phyloP scores from a whole-genome alignment of 1,140 invertebrate genomes.

The Heliconius himera region DNA sequence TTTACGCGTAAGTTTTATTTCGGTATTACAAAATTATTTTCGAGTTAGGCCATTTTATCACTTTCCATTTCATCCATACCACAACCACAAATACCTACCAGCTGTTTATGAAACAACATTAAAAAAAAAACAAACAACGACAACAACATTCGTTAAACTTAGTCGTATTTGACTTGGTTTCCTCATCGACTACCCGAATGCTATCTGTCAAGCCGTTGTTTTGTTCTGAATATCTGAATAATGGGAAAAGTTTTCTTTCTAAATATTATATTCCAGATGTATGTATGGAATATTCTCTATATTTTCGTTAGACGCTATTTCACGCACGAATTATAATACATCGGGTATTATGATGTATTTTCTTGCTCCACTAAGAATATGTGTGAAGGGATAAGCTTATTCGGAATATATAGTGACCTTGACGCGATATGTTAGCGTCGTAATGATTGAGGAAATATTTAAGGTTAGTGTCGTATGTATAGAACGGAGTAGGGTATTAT shows the following conservation, averaged over 20 bases:
- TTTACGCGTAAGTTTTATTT: too few relatives aligned
- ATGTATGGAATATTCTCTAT: not conserved
- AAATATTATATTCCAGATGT: conserved; percentile 24
- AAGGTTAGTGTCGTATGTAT: not conserved
- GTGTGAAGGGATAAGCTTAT: not conserved
- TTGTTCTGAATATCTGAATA: conserved; percentile 53
- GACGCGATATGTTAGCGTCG: not conserved
- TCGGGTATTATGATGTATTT: conserved; percentile 5
- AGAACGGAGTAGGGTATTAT: not conserved
- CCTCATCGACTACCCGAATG: conserved; percentile 35
- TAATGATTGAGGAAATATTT: not conserved
- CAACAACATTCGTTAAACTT: conserved; percentile 25
- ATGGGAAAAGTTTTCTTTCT: conserved; percentile 50
- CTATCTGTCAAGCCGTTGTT: conserved; percentile 46
- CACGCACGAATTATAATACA: conserved; percentile 11
- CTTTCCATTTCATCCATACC: too few relatives aligned
- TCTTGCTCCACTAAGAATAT: conserved; percentile 9
- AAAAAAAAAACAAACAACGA: not conserved
- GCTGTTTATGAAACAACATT: not conserved
- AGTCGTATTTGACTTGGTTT: conserved; percentile 46
- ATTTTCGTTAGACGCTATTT: conserved; percentile 14
- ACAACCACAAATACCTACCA: not conserved
- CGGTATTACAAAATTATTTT: too few relatives aligned
- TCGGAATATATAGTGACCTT: not conserved
- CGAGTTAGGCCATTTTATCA: too few relatives aligned